phyloP scores from a whole-genome alignment of 2,797 vertebrate genomes.

The Danio aesculapii region DNA sequence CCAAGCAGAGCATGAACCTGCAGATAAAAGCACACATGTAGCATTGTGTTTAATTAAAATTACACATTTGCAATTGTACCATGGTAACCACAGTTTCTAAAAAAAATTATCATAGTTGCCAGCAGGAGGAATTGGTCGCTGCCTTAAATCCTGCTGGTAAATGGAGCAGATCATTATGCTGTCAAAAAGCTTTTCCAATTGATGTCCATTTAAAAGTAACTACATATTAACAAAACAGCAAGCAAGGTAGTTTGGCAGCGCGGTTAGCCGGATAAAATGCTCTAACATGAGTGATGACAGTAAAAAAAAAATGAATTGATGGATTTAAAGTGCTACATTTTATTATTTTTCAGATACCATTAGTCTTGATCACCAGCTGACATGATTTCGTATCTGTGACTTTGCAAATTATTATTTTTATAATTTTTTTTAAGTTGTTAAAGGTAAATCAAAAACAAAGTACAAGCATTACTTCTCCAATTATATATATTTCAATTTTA shows the following conservation, averaged over 20 bases:
- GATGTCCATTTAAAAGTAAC: not conserved
- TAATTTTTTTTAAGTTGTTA: too few relatives aligned
- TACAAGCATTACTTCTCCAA: too few relatives aligned
- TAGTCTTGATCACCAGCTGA: too few relatives aligned
- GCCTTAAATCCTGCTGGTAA: not conserved
- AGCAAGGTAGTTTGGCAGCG: not conserved
- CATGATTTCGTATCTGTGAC: too few relatives aligned
- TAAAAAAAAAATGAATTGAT: too few relatives aligned
- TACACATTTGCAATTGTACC: not conserved
- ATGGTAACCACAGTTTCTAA: not conserved
- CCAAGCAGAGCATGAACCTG: conserved; percentile 61
- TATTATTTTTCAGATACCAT: too few relatives aligned
- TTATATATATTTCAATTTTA: too few relatives aligned
- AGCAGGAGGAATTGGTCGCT: not conserved
- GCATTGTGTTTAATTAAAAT: not conserved
- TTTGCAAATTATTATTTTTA: too few relatives aligned
- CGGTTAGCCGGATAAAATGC: not conserved
- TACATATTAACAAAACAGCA: not conserved
- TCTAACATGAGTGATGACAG: not conserved
- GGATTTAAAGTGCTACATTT: too few relatives aligned
- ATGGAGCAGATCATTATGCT: not conserved
- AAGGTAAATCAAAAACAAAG: too few relatives aligned
- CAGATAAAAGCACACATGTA: not conserved
- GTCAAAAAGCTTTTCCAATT: not conserved
- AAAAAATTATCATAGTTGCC: not conserved